Evolutionary conservation across 1,140 invertebrate genomes (phyloP).

Genomic region (Eumeta japonica): DNA sequence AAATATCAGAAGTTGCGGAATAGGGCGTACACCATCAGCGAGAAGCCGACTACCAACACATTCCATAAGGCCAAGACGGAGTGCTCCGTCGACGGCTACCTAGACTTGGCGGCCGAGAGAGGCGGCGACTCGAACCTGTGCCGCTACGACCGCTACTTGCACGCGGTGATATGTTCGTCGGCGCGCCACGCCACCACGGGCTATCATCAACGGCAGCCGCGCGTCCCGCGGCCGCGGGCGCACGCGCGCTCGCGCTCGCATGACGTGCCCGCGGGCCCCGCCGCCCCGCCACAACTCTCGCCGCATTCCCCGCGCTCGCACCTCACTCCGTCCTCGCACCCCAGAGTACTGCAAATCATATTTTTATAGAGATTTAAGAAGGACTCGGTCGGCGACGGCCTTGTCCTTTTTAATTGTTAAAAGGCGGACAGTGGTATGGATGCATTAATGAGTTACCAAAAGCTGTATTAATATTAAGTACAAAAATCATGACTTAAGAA

Average conservation of each 20-base stretch:
- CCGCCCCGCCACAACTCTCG: too few relatives aligned
- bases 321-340: conserved; percentile 47
- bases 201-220: conserved; percentile 42
- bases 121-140: conserved; percentile 58
- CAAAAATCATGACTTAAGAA: background rate
- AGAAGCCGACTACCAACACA: conserved; percentile 37
- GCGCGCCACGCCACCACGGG: conserved; percentile 45
- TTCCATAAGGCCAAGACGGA: conserved; percentile 38
- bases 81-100: conserved; percentile 39
- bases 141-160: conserved; percentile 61
- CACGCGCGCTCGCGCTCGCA: conserved; percentile 51
- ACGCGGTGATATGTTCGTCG: conserved; percentile 59
- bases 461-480: background rate
- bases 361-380: conserved; percentile 44
- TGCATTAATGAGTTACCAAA: background rate
- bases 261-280: conserved; percentile 41
- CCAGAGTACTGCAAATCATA: conserved; percentile 48
- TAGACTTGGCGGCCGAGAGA: conserved; percentile 45
- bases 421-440: background rate
- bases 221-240: conserved; percentile 18
- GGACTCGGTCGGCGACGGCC: conserved; percentile 22
- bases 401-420: conserved; percentile 16
- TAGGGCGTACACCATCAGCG: conserved; percentile 57
- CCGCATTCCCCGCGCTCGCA: too few relatives aligned
- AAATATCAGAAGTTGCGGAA: conserved; percentile 53